These are phyloP conservation scores for Pachyrhynchus sulphureomaculatus DNA, from an alignment of 1,140 invertebrate genomes.

Conservation along the genomic window DNA sequence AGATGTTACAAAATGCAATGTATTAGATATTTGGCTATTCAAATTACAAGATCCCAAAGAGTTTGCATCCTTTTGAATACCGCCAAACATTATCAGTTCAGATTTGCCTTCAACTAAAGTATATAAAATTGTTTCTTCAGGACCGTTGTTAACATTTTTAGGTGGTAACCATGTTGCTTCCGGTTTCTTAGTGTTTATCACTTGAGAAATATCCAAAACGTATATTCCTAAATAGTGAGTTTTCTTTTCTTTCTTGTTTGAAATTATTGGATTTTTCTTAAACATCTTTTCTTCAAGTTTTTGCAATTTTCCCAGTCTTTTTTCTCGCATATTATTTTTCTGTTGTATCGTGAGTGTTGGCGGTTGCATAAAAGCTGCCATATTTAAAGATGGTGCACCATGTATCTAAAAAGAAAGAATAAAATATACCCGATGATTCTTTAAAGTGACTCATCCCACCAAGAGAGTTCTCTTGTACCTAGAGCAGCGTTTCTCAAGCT, in stretches of 20 bases:
- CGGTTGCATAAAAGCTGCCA: slow-evolving; percentile 27
- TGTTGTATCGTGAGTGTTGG: background rate
- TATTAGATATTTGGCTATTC: slow-evolving; percentile 69
- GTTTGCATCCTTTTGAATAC: slow-evolving; percentile 76
- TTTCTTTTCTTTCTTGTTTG: slow-evolving; percentile 33
- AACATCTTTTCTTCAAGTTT: slow-evolving; percentile 39
- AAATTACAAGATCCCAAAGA: slow-evolving; percentile 51
- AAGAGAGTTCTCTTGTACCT: too few relatives aligned
- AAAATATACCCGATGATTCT: too few relatives aligned
- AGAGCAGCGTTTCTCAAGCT: too few relatives aligned
- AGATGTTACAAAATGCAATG: slow-evolving; percentile 75
- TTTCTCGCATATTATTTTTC: slow-evolving; percentile 19
- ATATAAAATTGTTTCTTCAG: slow-evolving; percentile 88
- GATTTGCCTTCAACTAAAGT: slow-evolving; percentile 85
- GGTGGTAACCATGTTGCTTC: slow-evolving; percentile 76
- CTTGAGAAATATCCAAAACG: slow-evolving; percentile 80
- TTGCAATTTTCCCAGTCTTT: slow-evolving; percentile 34
- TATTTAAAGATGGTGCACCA: slow-evolving; percentile 6
- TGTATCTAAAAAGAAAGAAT: slow-evolving; percentile 21
- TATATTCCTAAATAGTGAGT: slow-evolving; percentile 67
- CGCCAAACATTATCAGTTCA: slow-evolving; percentile 93
- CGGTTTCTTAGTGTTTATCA: slow-evolving; percentile 64
- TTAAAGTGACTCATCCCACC: too few relatives aligned
- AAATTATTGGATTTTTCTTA: slow-evolving; percentile 2
- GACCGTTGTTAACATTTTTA: slow-evolving; percentile 65